phyloP scores from a whole-genome alignment of 2,888 invertebrate genomes.

The Mechanitis messenoides region DNA sequence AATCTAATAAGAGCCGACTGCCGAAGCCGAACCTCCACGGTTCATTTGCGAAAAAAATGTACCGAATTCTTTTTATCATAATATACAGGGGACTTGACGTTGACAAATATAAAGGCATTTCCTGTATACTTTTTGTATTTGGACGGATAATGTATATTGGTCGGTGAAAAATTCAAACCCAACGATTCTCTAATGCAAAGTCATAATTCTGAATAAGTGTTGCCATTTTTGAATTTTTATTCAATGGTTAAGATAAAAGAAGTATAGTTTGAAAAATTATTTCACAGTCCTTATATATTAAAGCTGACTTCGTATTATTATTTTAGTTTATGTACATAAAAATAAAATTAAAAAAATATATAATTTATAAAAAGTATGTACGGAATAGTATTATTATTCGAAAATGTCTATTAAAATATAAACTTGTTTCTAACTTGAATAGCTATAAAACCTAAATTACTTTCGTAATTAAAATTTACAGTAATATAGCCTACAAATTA shows the following conservation, averaged over 20 bases:
- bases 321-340: too few species aligned
- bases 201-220: slow-evolving; percentile 13
- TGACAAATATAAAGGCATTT: slow-evolving; percentile 74
- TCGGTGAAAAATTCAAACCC: slow-evolving; percentile 41
- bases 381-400: too few species aligned
- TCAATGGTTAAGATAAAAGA: not conserved
- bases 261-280: too few species aligned
- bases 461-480: slow-evolving; percentile 35
- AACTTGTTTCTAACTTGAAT: not conserved
- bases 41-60: slow-evolving; percentile 74
- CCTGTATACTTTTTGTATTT: slow-evolving; percentile 61
- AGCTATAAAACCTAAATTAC: slow-evolving; percentile 13
- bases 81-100: slow-evolving; percentile 62
- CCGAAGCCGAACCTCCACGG: slow-evolving; percentile 55
- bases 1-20: slow-evolving; percentile 67
- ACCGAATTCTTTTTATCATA: slow-evolving; percentile 53
- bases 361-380: too few species aligned
- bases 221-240: not conserved
- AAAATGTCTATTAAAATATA: too few species aligned
- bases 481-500: slow-evolving; percentile 39
- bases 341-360: too few species aligned
- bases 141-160: slow-evolving; percentile 65
- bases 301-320: not conserved
- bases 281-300: too few species aligned
- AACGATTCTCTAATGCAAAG: slow-evolving; percentile 14